These are phyloP conservation scores for Scaptodrosophila lebanonensis DNA, from an alignment of 1,140 invertebrate species.

Conservation along the genomic window DNA sequence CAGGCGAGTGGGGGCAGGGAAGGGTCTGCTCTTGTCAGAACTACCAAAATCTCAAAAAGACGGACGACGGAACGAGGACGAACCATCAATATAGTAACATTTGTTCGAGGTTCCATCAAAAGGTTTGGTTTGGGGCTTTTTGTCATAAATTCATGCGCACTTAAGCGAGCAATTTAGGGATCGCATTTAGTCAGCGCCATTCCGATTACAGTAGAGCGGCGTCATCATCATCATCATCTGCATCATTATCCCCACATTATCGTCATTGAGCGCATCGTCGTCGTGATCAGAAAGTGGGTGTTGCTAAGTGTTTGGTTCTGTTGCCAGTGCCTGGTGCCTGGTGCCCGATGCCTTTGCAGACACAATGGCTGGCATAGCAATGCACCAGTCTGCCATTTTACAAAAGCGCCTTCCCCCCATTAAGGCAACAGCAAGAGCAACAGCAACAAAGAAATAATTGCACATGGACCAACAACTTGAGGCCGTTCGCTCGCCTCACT, in stretches of 20 bases:
- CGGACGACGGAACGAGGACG: no score
- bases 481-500: constrained; percentile 59
- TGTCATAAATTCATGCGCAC: constrained; percentile 48
- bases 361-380: constrained; percentile 54
- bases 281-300: constrained; percentile 73
- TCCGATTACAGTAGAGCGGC: not conserved
- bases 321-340: no score
- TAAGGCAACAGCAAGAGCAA: constrained; percentile 32
- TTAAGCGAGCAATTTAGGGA: constrained; percentile 12
- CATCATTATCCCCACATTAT: not conserved
- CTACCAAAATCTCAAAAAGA: constrained; percentile 63
- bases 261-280: constrained; percentile 7
- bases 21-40: constrained; percentile 61
- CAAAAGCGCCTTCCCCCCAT: constrained; percentile 30
- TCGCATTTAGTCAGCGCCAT: not conserved
- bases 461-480: constrained; percentile 48
- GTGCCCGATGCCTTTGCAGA: constrained; percentile 53
- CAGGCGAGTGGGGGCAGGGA: constrained; percentile 16
- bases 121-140: constrained; percentile 34
- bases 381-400: constrained; percentile 68
- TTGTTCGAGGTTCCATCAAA: constrained; percentile 32
- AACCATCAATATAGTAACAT: no score
- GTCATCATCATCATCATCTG: not conserved
- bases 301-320: constrained; percentile 66
- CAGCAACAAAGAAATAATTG: constrained; percentile 65